These are phyloP conservation scores for Rhimphoctona megacephalus DNA, from an alignment of 2,888 invertebrate genomes.

Conservation along the genomic window DNA sequence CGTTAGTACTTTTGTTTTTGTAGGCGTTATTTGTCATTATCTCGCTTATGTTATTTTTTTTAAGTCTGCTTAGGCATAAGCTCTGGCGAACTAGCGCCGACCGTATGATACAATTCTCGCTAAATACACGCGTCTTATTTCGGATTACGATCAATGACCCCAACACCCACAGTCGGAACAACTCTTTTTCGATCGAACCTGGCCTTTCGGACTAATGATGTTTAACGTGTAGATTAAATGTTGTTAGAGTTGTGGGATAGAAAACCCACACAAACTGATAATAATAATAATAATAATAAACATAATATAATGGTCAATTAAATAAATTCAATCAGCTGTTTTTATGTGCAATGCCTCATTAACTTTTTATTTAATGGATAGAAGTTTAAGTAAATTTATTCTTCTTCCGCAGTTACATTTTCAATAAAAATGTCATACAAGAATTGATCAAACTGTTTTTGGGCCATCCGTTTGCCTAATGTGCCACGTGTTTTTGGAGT, in stretches of 20 bases:
- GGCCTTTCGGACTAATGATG: background rate
- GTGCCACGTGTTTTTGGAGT: no score
- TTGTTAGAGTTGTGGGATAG: no score
- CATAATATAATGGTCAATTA: no score
- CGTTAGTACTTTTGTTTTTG: background rate
- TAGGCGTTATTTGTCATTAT: constrained; percentile 1
- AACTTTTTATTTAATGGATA: background rate
- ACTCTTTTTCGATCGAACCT: background rate
- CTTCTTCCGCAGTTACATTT: no score
- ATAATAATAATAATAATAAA: no score
- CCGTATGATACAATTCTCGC: background rate
- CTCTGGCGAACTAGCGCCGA: background rate
- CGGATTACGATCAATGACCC: constrained; percentile 36
- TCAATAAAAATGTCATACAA: no score
- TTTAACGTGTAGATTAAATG: background rate
- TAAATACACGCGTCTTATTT: constrained; percentile 13
- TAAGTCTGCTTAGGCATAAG: background rate
- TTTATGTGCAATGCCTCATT: no score
- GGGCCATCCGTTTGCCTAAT: no score
- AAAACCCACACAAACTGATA: no score
- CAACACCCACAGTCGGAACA: background rate
- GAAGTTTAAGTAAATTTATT: no score
- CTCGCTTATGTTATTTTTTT: constrained; percentile 9
- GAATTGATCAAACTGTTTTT: no score
- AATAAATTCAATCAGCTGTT: no score